Base-by-base conservation (phyloP, 2,113 vertebrate genomes). In the Heterocephalus glaber region DNA sequence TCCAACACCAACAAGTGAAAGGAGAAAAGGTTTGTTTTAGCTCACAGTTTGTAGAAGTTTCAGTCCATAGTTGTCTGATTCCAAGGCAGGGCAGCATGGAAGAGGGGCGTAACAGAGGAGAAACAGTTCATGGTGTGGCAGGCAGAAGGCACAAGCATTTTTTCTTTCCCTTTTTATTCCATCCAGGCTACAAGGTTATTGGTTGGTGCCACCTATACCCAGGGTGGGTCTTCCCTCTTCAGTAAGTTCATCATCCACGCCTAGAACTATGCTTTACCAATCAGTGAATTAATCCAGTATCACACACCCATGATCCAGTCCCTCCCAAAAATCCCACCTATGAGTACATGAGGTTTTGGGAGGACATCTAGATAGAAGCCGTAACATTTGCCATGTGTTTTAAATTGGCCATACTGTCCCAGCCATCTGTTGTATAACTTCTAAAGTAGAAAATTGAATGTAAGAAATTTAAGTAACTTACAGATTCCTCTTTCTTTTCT, bases 401-500 rank as follows among this genome's bases (percentile, higher is more conserved):
- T 13, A 93, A 65, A 66, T 85, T 19, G 60, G 16, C 33, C 44
- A 52, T 68, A 38, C 14, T 58, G 19, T 87, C 65, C 61, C 5
- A 90, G 19, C 26, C 16, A 38, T 76, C 33, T 20, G 47, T 52
- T 86, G n/a, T 49, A 19, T 70, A 60, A 61, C 52, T 91, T 95
- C 85, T 88, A 85, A 74, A 91, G 83, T 65, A 86, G 30, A 60
- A 87, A 88, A 96, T 74, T 47, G 47, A 79, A 60, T 85, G 17
- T 86, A 82, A 81, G 38, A 90, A 30, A 94, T 58, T 94, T 96
- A 92, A 88, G 66, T 92, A 95, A 95, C 4, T 20, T 90, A 76
- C 16, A 14, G 47, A 16, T 35, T 76, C 24, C 3, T 97, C 81
- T 94, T 89, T 92, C 87, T 83, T 98, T 98, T 97, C 96, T 97